These are phyloP conservation scores for Sinocyclocheilus anshuiensis DNA, from an alignment of 2,113 vertebrate species.

Conservation along the genomic window DNA sequence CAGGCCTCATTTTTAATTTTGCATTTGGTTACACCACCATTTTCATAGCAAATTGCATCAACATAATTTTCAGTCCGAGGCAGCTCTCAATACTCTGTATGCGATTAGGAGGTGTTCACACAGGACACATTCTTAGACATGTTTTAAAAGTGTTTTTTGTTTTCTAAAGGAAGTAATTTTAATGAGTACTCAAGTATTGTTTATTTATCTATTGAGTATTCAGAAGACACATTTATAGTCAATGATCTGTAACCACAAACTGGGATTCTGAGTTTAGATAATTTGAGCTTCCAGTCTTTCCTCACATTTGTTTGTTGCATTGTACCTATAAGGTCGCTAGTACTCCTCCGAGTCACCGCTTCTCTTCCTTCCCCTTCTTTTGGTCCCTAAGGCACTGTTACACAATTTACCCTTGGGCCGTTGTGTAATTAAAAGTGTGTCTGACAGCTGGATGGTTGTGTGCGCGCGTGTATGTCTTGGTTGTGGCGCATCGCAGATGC, in stretches of 20 bases:
- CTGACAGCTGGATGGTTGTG: constrained; percentile 30
- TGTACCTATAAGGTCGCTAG: constrained; percentile 15
- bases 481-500: neutral
- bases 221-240: neutral
- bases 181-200: neutral
- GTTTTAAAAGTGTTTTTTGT: neutral
- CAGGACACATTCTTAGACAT: neutral
- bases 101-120: neutral
- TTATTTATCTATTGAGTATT: neutral
- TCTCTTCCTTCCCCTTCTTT: constrained; percentile 52
- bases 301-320: constrained; percentile 3
- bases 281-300: neutral
- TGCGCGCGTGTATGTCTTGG: neutral
- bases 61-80: neutral
- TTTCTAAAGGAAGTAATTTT: neutral
- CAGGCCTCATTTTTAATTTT: neutral
- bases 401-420: constrained; percentile 38
- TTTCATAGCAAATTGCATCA: neutral
- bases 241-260: neutral
- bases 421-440: constrained; percentile 53
- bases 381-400: constrained; percentile 35
- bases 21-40: neutral
- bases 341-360: constrained; percentile 37
- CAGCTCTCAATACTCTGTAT: too few relatives aligned
- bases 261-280: neutral